Conservation (phyloP, 2,888 invertebrate species). For the Caenorhabditis becei region DNA sequence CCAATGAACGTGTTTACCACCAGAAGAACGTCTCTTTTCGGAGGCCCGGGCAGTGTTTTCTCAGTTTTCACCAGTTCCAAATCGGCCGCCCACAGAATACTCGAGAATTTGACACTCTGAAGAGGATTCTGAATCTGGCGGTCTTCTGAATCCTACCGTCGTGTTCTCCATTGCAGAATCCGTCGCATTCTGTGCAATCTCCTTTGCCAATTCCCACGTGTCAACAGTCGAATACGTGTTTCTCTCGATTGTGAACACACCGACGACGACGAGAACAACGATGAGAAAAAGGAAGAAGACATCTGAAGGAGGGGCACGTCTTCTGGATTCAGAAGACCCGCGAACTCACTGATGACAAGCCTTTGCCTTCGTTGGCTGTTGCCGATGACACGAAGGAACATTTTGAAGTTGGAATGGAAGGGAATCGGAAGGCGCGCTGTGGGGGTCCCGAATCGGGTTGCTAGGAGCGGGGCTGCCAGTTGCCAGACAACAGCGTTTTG, state of each 20-base stretch:
- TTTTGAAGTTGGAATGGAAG: conserved; percentile 7
- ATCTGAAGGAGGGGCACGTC: conserved; percentile 19
- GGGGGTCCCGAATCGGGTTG: conserved; percentile 7
- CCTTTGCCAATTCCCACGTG: conserved; percentile 25
- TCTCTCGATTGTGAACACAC: conserved; percentile 40
- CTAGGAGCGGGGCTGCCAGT: conserved; percentile 4
- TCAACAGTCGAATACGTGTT: conserved; percentile 13
- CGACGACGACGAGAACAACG: conserved; percentile 25
- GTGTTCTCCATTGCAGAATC: conserved; percentile 15
- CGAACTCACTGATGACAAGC: conserved; percentile 35
- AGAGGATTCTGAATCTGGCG: neutral
- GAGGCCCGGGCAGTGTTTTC: neutral
- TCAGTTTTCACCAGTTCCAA: conserved; percentile 26
- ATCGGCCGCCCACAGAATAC: conserved; percentile 29
- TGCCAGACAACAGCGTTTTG: conserved; percentile 23
- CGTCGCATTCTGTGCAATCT: conserved; percentile 35
- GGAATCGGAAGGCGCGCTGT: neutral
- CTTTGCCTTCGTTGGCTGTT: conserved; percentile 25
- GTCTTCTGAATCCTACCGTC: conserved; percentile 8
- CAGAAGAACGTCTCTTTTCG: conserved; percentile 37
- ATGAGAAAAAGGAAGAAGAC: conserved; percentile 30
- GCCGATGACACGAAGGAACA: conserved; percentile 50
- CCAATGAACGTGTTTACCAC: conserved; percentile 41
- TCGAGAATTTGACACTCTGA: conserved; percentile 23
- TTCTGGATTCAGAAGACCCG: neutral